A percentile compares a stretch with the other conserved stretches of the same genome.
phyloP scores from a whole-genome alignment of 2,113 vertebrate genomes.

The Eptesicus fuscus region DNA sequence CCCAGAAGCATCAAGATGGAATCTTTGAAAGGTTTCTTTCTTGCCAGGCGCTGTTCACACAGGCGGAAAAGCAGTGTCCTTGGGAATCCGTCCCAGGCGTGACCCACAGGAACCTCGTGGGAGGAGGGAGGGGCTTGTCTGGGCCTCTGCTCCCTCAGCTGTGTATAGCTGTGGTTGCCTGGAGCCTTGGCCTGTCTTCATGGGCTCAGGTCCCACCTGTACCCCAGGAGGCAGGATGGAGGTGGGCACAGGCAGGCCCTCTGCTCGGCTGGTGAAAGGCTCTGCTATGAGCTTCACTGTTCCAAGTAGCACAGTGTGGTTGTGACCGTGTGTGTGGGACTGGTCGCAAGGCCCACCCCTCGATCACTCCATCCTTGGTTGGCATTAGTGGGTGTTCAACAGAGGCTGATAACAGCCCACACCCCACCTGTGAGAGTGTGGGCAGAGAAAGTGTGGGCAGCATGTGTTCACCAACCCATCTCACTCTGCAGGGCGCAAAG shows the following conservation, averaged over 20 bases:
- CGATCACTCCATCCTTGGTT: neutral
- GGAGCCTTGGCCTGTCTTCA: neutral
- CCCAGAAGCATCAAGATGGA: neutral
- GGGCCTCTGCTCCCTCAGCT: neutral
- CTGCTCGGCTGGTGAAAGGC: neutral
- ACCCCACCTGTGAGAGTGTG: neutral
- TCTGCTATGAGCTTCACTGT: neutral
- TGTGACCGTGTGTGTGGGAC: accelerated
- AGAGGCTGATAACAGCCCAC: neutral
- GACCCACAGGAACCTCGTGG: neutral
- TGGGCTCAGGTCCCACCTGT: neutral
- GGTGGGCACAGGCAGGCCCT: neutral
- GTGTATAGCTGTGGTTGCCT: neutral
- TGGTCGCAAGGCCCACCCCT: too few relatives aligned
- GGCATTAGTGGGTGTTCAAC: neutral
- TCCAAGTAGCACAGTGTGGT: neutral
- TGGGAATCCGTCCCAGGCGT: neutral
- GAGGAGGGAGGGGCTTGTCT: neutral
- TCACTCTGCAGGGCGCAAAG: neutral
- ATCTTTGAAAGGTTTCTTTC: neutral
- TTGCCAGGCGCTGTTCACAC: neutral
- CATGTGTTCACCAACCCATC: accelerated
- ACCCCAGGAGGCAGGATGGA: neutral
- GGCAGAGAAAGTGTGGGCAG: neutral
- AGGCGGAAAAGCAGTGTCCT: neutral